Evolutionary conservation across 2,797 vertebrate species (phyloP).

Genomic region (Podarcis lilfordi): DNA sequence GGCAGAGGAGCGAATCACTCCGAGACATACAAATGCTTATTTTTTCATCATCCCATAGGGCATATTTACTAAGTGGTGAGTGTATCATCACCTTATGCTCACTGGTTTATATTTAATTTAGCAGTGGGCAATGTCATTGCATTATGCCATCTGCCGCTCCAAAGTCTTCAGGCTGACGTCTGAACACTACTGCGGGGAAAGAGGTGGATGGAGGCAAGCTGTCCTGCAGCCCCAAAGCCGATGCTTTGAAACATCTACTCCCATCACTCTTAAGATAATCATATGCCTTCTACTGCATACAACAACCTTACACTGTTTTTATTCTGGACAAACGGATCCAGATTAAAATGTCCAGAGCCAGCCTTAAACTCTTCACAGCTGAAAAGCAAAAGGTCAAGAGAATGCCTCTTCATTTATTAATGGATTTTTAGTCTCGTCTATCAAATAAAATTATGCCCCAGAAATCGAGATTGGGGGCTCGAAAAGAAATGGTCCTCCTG

Average conservation of each 20-base stretch:
- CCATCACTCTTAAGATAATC: neutral
- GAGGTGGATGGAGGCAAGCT: neutral
- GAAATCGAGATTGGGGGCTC: neutral
- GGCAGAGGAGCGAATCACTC: conserved; percentile 53
- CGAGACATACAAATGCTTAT: conserved; percentile 54
- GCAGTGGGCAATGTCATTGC: conserved; percentile 65
- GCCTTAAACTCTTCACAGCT: neutral
- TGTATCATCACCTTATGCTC: conserved; percentile 66
- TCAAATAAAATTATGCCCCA: neutral
- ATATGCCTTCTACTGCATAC: neutral
- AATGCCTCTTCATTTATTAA: no score
- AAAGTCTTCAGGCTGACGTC: conserved; percentile 42
- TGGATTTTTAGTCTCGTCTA: no score
- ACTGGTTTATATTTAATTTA: conserved; percentile 71
- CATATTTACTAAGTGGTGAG: conserved; percentile 68
- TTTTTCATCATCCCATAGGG: conserved; percentile 54
- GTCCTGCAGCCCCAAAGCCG: neutral
- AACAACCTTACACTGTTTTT: neutral
- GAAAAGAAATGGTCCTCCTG: neutral
- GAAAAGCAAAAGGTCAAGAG: neutral
- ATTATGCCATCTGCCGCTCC: conserved; percentile 69
- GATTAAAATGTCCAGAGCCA: neutral
- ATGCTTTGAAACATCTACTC: neutral
- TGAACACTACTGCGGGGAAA: neutral
- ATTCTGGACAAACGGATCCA: neutral